A percentile compares a stretch with the other conserved stretches of the same genome.
These are phyloP conservation scores for Athripsodes cinereus DNA, from an alignment of 2,888 invertebrate species.

Conservation along the genomic window DNA sequence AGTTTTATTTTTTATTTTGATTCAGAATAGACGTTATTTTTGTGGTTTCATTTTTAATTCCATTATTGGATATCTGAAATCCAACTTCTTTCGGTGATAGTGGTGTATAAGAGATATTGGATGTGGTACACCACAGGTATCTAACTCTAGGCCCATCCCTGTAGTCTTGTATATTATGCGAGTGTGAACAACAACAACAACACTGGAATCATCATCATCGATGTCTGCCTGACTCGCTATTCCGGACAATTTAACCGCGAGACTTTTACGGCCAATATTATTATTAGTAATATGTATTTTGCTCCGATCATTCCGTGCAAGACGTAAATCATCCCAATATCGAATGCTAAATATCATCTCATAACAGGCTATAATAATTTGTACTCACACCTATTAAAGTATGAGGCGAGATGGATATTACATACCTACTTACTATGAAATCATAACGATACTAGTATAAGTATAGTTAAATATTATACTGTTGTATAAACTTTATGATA, in stretches of 20 bases:
- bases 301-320: conserved; percentile 1
- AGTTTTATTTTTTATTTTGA: too few species aligned
- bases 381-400: not conserved
- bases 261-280: conserved; percentile 4
- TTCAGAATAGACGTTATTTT: too few species aligned
- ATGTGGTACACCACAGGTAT: not conserved
- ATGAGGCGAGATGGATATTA: too few species aligned
- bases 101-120: not conserved
- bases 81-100: too few species aligned
- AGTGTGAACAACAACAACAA: not conserved
- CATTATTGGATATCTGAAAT: too few species aligned
- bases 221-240: conserved; percentile 2
- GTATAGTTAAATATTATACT: too few species aligned
- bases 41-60: too few species aligned
- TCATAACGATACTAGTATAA: too few species aligned
- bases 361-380: not conserved
- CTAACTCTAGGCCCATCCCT: not conserved
- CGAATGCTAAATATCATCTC: conserved; percentile 4
- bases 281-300: conserved; percentile 1
- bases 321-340: conserved; percentile 5
- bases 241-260: conserved; percentile 15
- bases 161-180: not conserved
- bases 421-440: too few species aligned
- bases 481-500: too few species aligned
- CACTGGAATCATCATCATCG: not conserved